Base-by-base conservation (phyloP, 2,113 vertebrate genomes). In the Coregonus clupeaformis region DNA sequence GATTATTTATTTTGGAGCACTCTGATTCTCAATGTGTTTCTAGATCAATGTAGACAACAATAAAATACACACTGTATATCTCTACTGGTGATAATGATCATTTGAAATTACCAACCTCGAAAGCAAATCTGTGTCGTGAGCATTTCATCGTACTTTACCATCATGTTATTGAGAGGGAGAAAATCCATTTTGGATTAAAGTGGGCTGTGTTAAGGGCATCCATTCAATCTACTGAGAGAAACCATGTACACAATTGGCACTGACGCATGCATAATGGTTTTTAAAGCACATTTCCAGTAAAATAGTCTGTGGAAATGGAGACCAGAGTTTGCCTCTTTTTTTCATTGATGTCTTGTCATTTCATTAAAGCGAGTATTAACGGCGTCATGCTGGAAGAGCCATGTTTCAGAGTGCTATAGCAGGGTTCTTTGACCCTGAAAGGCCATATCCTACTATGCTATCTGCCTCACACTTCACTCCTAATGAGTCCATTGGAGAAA, bases 251-350 rank as follows among this genome's bases (percentile, higher is more conserved):
- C 52, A 75, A 72, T 75, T 77, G 76, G 57, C 80, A 67, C 82
- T 67, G 6, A 82, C 13, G 22, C 68, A 73, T 79, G 72, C 72
- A 47, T 73, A 63, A 69, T 82, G 77, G 68, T 82, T 84, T 82
- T 79, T 82, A 76, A 82, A 71, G 24, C 74, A 84, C 75, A 78
- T 86, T 80, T 77, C 68, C 75, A 86, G 77, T 84, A 86, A 86
- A 84, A 64, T 68, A 52, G 77, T 76, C 66, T 80, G 76, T 84
- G 83, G 74, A 55, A 66, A 72, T 65, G 14, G 20, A 24, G 1
- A 64, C 62, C 47, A 30, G 55, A n/a, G 59, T 59, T 3, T 65
- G 20, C 30, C 72, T 75, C 20, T 30, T 60, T n/a, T 80, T 67
- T 82, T 18, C 52, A 36, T 36, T 36, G 36, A 36, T 55, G 27